Percentiles rank a stretch among this genome's conserved stretches.
phyloP scores from a whole-genome alignment of 53 echinoderm and acorn worm genomes.

The Echinometra lucunter region DNA sequence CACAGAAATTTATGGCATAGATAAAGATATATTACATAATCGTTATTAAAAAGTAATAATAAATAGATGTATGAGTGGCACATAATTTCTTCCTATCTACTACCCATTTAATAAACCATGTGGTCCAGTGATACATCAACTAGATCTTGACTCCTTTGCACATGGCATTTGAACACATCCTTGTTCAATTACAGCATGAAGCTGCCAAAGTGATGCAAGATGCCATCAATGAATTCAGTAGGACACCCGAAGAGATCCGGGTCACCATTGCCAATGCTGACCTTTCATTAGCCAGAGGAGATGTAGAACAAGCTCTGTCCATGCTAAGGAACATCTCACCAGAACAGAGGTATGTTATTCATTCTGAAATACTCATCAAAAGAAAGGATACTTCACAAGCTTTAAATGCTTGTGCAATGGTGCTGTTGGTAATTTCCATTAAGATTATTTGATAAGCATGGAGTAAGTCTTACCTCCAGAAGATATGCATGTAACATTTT shows the following conservation, averaged over 20 bases:
- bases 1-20: not conserved
- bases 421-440: not conserved
- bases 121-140: not conserved
- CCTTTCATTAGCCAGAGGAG: slow-evolving; percentile 90
- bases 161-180: not conserved
- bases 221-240: slow-evolving; percentile 97
- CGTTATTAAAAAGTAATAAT: not conserved
- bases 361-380: not conserved
- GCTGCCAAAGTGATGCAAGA: slow-evolving; percentile 99
- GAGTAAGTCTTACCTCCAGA: not conserved
- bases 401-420: not conserved
- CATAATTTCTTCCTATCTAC: not conserved
- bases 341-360: slow-evolving; percentile 80
- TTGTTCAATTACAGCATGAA: slow-evolving; percentile 81
- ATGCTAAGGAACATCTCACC: slow-evolving; percentile 97
- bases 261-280: slow-evolving; percentile 97
- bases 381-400: not conserved
- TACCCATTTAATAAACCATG: not conserved
- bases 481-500: not conserved
- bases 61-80: not conserved
- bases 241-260: slow-evolving; percentile 95
- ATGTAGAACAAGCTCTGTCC: slow-evolving; percentile 91
- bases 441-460: not conserved
- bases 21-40: not conserved
- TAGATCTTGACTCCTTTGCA: not conserved